These are phyloP conservation scores for Dendrolimus houi DNA, from an alignment of 2,888 invertebrate genomes.

Conservation along the genomic window DNA sequence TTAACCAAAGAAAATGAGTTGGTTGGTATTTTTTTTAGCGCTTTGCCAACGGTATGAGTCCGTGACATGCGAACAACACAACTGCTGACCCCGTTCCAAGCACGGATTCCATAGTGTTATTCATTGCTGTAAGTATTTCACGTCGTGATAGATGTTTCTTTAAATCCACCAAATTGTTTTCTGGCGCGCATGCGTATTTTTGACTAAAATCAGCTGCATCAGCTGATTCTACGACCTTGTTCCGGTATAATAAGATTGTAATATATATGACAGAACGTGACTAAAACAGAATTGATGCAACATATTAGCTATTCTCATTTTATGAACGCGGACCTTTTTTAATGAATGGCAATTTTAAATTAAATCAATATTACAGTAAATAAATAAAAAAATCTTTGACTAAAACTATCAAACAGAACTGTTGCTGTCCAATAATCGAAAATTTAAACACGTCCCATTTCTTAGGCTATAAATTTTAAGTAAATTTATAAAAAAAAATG, in stretches of 20 bases:
- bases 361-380: too few species aligned
- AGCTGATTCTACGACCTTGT: constrained; percentile 9
- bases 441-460: too few species aligned
- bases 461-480: too few species aligned
- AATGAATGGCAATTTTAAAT: too few species aligned
- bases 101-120: neutral
- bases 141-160: neutral
- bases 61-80: constrained; percentile 27
- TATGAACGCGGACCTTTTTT: too few species aligned
- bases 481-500: too few species aligned
- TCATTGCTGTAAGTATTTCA: neutral
- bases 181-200: constrained; percentile 10
- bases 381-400: too few species aligned
- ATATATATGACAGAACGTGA: neutral
- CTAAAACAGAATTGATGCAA: neutral
- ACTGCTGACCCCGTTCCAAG: constrained; percentile 35
- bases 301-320: too few species aligned
- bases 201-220: constrained; percentile 4
- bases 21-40: constrained; percentile 24
- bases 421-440: too few species aligned
- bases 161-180: constrained; percentile 7
- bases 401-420: too few species aligned
- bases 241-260: constrained; percentile 1
- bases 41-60: constrained; percentile 24
- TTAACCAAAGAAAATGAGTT: constrained; percentile 23